These are phyloP conservation scores for Eupristina koningsbergeri DNA, from an alignment of 1,140 invertebrate species.

Conservation along the genomic window DNA sequence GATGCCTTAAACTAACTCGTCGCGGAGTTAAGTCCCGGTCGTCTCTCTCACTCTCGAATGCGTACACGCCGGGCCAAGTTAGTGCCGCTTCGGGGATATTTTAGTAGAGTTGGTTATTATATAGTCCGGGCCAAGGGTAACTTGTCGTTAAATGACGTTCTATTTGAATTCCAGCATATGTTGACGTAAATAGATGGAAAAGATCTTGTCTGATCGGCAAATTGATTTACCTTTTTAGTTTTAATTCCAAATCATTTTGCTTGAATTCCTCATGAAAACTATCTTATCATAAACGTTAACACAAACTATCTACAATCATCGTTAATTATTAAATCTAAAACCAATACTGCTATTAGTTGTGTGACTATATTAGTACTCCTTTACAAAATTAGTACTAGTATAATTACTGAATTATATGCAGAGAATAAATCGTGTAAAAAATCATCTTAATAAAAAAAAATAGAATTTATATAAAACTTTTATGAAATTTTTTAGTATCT, in stretches of 20 bases:
- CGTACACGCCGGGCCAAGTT: slow-evolving; percentile 11
- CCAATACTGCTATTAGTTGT: too few relatives aligned
- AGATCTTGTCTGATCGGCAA: not conserved
- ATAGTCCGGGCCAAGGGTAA: not conserved
- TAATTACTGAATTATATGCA: too few relatives aligned
- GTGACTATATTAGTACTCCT: too few relatives aligned
- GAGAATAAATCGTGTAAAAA: too few relatives aligned
- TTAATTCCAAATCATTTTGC: not conserved
- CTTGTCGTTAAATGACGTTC: not conserved
- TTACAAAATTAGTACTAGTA: too few relatives aligned
- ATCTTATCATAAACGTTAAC: not conserved
- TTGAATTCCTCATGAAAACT: not conserved
- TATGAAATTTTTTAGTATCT: too few relatives aligned
- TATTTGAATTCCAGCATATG: not conserved
- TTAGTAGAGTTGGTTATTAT: slow-evolving; percentile 39
- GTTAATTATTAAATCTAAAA: too few relatives aligned
- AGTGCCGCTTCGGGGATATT: slow-evolving; percentile 39
- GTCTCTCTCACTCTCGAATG: not conserved
- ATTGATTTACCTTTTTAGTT: not conserved
- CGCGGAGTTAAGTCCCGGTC: not conserved
- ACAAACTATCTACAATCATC: too few relatives aligned
- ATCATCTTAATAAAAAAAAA: too few relatives aligned
- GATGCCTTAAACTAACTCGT: slow-evolving; percentile 37
- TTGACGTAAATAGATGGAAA: not conserved
- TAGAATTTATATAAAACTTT: too few relatives aligned